Conservation (phyloP, 2,888 invertebrate genomes). For the Drosophila eohydei region DNA sequence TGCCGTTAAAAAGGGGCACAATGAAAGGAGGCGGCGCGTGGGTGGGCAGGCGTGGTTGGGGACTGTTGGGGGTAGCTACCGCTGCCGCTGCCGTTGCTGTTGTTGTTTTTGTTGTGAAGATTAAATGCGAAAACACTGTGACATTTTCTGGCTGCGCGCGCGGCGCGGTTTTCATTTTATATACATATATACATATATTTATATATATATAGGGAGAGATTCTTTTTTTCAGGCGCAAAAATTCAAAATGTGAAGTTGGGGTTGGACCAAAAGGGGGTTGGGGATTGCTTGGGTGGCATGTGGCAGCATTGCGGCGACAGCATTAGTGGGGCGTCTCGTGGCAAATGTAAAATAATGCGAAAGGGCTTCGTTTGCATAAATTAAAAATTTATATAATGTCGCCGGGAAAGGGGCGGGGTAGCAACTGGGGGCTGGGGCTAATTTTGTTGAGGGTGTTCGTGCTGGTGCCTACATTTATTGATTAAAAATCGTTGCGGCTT, state of each 20-base stretch:
- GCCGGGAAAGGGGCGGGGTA: conserved; percentile 28
- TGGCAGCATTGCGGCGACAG: conserved; percentile 54
- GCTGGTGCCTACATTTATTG: conserved; percentile 39
- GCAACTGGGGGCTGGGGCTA: conserved; percentile 24
- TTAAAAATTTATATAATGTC: conserved; percentile 79
- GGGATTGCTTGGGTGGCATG: conserved; percentile 26
- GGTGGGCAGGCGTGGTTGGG: conserved; percentile 19
- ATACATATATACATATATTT: conserved; percentile 29
- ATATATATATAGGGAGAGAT: neutral
- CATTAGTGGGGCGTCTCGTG: conserved; percentile 76
- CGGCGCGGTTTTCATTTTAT: conserved; percentile 47
- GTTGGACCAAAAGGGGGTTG: conserved; percentile 32
- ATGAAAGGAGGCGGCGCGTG: conserved; percentile 63
- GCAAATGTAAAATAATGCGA: conserved; percentile 81
- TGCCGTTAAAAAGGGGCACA: conserved; percentile 75
- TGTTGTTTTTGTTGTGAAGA: conserved; percentile 70
- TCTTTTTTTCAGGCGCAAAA: conserved; percentile 47
- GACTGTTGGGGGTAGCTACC: conserved; percentile 11
- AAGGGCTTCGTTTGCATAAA: conserved; percentile 82
- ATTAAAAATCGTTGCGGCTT: conserved; percentile 49
- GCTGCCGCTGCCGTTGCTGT: conserved; percentile 37
- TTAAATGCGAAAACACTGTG: conserved; percentile 80
- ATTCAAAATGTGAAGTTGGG: conserved; percentile 61
- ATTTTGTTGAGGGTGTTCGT: conserved; percentile 20
- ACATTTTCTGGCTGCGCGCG: conserved; percentile 75